Conservation (phyloP, 1,140 invertebrate genomes). For the Ceratitis capitata region DNA sequence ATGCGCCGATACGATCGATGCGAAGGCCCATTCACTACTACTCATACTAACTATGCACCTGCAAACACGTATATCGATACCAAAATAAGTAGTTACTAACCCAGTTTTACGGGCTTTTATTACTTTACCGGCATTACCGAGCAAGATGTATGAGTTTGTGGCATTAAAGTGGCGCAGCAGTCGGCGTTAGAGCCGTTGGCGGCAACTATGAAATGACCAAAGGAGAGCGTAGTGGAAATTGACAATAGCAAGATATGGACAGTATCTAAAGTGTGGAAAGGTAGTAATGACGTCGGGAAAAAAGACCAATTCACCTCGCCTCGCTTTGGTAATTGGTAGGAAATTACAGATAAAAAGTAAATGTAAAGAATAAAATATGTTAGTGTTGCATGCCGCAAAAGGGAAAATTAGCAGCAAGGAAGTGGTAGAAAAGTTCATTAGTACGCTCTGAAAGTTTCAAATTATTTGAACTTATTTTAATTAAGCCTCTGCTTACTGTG, state of each 20-base stretch:
- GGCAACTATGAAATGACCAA: not conserved
- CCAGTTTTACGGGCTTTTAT: conserved; percentile 12
- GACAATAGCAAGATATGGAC: not conserved
- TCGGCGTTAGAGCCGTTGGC: too few relatives aligned
- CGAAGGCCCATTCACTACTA: not conserved
- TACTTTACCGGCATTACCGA: conserved; percentile 24
- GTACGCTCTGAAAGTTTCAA: conserved; percentile 24
- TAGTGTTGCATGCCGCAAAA: not conserved
- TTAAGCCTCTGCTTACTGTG: not conserved
- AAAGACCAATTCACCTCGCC: not conserved
- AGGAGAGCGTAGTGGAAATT: not conserved
- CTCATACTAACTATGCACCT: too few relatives aligned
- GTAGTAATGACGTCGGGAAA: not conserved
- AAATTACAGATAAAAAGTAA: conserved; percentile 24
- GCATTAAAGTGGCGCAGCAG: conserved; percentile 12
- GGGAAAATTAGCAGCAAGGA: not conserved
- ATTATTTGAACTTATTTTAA: conserved; percentile 14
- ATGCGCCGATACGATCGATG: not conserved
- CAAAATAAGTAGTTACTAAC: conserved; percentile 21
- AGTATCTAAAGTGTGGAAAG: not conserved
- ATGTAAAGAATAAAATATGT: not conserved
- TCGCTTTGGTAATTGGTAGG: not conserved
- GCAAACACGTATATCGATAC: too few relatives aligned
- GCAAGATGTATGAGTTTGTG: conserved; percentile 20
- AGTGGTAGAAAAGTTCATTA: conserved; percentile 5